A percentile compares a stretch with the other conserved stretches of the same genome.
Conservation (phyloP, 2,888 invertebrate genomes). For the Drosophila helvetica region DNA sequence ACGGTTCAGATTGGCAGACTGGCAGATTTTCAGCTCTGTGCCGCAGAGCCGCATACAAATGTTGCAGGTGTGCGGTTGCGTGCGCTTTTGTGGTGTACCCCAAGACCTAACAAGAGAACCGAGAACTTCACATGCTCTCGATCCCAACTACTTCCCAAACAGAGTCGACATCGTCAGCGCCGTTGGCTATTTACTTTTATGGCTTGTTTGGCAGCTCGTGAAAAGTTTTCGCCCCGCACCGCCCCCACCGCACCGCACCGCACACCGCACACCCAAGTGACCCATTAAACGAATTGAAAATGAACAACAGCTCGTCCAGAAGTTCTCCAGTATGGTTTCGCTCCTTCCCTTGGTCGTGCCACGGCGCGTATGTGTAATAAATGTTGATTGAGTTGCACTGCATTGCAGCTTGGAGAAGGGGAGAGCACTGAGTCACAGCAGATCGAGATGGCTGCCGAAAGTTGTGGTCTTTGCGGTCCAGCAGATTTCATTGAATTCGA, state of each 20-base stretch:
- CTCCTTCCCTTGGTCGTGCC: conserved; percentile 20
- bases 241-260: conserved; percentile 9
- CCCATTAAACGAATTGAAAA: conserved; percentile 78
- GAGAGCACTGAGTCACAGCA: conserved; percentile 16
- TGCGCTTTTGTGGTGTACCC: conserved; percentile 46
- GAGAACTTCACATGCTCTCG: background rate
- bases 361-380: conserved; percentile 74
- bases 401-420: conserved; percentile 50
- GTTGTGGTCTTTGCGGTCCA: conserved; percentile 50
- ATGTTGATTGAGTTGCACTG: conserved; percentile 75
- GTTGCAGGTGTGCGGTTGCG: conserved; percentile 58
- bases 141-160: conserved; percentile 4
- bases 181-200: conserved; percentile 71
- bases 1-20: conserved; percentile 23
- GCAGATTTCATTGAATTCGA: conserved; percentile 42
- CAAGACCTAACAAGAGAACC: conserved; percentile 10
- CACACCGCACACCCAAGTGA: conserved; percentile 64
- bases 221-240: conserved; percentile 58
- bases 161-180: conserved; percentile 6
- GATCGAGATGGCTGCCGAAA: conserved; percentile 47
- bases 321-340: conserved; percentile 23
- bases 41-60: conserved; percentile 38
- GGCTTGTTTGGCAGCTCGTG: conserved; percentile 72
- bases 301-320: conserved; percentile 48
- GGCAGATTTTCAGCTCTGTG: conserved; percentile 5